Evolutionary conservation across 1,140 invertebrate species (phyloP).

Genomic region (Nylanderia fulva): DNA sequence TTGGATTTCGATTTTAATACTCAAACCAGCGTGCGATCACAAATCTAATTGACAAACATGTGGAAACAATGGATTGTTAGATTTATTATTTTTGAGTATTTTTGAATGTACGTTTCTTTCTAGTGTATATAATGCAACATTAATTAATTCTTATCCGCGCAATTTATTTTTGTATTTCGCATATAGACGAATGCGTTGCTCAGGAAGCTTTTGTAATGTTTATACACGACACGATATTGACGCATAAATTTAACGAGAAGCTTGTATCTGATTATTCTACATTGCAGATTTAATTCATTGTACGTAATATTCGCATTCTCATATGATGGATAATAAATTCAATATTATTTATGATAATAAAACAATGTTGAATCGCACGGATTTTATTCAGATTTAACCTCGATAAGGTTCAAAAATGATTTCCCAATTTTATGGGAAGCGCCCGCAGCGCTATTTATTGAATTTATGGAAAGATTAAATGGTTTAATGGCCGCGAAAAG

Average conservation of each 20-base stretch:
- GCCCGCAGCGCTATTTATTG: neutral
- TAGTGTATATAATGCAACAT: neutral
- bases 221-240: neutral
- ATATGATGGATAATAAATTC: neutral
- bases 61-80: neutral
- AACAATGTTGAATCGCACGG: neutral
- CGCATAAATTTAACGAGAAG: neutral
- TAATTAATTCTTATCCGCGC: neutral
- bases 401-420: neutral
- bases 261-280: neutral
- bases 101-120: neutral
- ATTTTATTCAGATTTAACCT: neutral
- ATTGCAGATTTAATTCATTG: slow-evolving; percentile 4
- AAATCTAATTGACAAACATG: slow-evolving; percentile 10
- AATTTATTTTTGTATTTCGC: neutral
- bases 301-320: neutral
- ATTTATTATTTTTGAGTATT: neutral
- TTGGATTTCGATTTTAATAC: neutral
- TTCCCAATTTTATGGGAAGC: neutral
- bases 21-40: neutral
- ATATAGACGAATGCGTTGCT: neutral
- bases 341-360: neutral
- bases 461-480: neutral
- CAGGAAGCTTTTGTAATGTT: neutral
- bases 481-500: neutral